Conservation (phyloP, 64 coral and sea anemone genomes). For the Porites lutea region DNA sequence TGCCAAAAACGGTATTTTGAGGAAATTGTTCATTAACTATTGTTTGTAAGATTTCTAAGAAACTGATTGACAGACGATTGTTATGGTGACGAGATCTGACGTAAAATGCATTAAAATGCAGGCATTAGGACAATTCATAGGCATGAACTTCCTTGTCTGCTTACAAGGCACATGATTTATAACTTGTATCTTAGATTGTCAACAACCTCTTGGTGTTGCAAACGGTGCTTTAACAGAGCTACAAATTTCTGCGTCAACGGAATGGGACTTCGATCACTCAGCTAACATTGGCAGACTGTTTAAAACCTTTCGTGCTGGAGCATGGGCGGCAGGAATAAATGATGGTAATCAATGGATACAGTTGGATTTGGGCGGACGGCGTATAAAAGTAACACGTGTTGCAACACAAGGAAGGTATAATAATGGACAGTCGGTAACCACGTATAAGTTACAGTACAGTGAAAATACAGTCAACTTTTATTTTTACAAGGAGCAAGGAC, state of each 20-base stretch:
- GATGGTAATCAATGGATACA: conserved; percentile 10
- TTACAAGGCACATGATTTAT: background rate
- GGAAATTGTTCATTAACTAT: no score
- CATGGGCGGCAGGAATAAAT: background rate
- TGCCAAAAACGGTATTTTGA: no score
- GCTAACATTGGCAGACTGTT: background rate
- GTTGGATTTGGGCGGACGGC: background rate
- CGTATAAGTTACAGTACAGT: background rate
- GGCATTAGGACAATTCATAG: no score
- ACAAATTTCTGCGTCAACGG: background rate
- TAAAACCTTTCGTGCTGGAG: background rate
- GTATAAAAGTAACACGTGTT: conserved; percentile 1
- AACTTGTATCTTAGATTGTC: background rate
- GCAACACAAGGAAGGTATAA: conserved; percentile 25
- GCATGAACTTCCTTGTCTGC: no score
- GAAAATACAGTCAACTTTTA: background rate
- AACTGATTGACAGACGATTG: no score
- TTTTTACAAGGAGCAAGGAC: background rate
- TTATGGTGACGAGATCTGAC: no score
- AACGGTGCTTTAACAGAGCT: background rate
- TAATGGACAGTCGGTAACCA: background rate
- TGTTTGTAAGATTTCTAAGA: no score
- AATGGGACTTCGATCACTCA: background rate
- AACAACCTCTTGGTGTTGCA: background rate
- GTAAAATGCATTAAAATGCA: no score